Percentiles rank a stretch among this genome's conserved stretches.
These are phyloP conservation scores for Prinia subflava DNA, from an alignment of 2,113 vertebrate species.

Conservation along the genomic window DNA sequence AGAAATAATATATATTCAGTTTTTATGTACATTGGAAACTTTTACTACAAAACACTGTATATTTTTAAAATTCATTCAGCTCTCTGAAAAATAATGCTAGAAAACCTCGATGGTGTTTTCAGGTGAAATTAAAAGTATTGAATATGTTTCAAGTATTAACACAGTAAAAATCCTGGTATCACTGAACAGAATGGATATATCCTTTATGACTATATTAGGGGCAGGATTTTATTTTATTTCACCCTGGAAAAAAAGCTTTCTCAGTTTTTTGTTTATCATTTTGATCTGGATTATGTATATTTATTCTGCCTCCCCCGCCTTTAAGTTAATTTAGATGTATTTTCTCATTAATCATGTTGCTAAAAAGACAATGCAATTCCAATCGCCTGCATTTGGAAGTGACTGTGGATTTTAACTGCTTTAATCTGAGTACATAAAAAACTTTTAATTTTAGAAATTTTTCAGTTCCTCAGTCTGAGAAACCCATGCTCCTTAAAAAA, in stretches of 20 bases:
- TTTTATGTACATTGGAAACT: not conserved
- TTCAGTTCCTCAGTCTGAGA: not conserved
- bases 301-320: not conserved
- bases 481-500: not conserved
- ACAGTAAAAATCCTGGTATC: not conserved
- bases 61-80: not conserved
- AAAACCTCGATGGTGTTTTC: not conserved
- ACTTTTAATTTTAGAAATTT: not conserved
- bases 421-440: not conserved
- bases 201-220: not conserved
- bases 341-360: not conserved
- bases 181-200: not conserved
- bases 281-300: not conserved
- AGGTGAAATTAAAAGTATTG: not conserved
- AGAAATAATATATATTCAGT: not conserved
- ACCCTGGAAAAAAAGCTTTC: not conserved
- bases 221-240: not conserved
- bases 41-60: not conserved
- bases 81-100: not conserved
- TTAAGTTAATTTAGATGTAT: not conserved
- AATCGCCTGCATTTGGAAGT: not conserved
- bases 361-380: not conserved
- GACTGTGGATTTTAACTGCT: not conserved
- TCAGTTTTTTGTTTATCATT: not conserved
- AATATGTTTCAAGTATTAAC: not conserved